Conservation (phyloP, 2,797 vertebrate genomes). For the Avahi laniger region DNA sequence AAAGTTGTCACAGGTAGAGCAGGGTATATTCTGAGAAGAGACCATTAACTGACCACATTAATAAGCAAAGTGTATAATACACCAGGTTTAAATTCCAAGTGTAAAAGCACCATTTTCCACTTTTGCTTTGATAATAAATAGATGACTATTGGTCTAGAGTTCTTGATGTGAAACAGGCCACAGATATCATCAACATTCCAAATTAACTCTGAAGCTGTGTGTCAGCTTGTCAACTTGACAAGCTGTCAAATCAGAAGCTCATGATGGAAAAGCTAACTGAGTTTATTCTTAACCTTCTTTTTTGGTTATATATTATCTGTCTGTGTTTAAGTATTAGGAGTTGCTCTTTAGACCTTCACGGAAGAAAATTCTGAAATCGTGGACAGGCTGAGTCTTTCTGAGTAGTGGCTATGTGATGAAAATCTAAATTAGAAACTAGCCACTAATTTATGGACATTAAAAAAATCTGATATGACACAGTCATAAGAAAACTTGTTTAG, state of each 20-base stretch:
- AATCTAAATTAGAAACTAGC: conserved; percentile 35
- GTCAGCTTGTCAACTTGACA: background rate
- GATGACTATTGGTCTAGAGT: background rate
- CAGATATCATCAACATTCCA: conserved; percentile 44
- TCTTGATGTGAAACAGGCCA: conserved; percentile 44
- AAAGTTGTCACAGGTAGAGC: background rate
- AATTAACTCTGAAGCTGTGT: conserved; percentile 43
- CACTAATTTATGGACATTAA: background rate
- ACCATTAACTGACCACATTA: background rate
- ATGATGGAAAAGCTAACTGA: conserved; percentile 43
- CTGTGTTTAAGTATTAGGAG: conserved; percentile 2
- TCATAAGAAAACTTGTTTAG: background rate
- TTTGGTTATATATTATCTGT: conserved; percentile 23
- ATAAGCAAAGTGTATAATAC: background rate
- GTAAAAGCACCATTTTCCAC: background rate
- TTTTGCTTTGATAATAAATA: background rate
- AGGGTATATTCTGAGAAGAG: background rate
- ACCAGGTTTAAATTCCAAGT: background rate
- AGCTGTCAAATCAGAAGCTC: background rate
- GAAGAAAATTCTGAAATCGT: conserved; percentile 30
- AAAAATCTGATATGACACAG: background rate
- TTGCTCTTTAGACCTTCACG: background rate
- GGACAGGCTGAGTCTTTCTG: background rate
- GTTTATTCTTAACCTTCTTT: conserved; percentile 23
- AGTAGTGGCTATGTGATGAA: conserved; percentile 1